phyloP scores from a whole-genome alignment of 2,113 vertebrate genomes.

The Gambusia affinis region DNA sequence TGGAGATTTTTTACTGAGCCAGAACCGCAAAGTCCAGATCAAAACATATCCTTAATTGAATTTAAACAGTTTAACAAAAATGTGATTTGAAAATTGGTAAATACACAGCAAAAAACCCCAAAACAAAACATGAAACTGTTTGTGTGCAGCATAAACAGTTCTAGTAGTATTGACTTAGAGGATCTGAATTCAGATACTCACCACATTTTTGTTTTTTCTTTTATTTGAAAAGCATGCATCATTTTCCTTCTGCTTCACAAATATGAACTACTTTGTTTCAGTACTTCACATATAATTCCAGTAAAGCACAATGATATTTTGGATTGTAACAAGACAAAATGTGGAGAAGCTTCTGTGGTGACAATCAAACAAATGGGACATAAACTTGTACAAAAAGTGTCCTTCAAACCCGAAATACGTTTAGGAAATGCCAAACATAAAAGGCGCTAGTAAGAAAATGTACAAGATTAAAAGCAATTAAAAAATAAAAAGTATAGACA shows the following conservation, averaged over 20 bases:
- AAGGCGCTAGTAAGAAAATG: slow-evolving; percentile 23
- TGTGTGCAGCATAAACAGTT: background rate
- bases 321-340: background rate
- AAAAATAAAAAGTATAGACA: slow-evolving; percentile 25
- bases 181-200: background rate
- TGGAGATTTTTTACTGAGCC: no score
- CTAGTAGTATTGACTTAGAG: background rate
- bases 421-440: slow-evolving; percentile 13
- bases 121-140: background rate
- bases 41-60: no score
- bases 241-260: background rate
- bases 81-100: no score
- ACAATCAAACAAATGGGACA: background rate
- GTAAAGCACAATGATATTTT: background rate
- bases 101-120: background rate
- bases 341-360: background rate
- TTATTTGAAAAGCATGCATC: background rate
- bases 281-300: background rate
- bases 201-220: background rate
- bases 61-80: background rate
- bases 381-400: slow-evolving; percentile 47
- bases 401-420: slow-evolving; percentile 38
- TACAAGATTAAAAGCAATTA: background rate
- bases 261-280: background rate
- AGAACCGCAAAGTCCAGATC: no score